phyloP scores from a whole-genome alignment of 1,140 invertebrate species.

The Papilio helenus region DNA sequence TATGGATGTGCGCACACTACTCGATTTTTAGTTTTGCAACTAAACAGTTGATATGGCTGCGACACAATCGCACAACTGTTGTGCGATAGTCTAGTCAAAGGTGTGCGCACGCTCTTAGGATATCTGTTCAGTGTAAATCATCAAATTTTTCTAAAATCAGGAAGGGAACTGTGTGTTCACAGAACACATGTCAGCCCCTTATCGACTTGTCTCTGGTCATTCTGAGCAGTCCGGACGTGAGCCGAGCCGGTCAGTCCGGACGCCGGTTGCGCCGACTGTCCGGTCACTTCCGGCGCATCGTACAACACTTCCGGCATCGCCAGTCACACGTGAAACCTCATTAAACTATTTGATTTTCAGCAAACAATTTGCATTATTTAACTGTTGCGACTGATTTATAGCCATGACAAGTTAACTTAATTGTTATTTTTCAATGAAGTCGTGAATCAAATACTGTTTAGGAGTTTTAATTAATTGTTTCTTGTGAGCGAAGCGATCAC shows the following conservation, averaged over 20 bases:
- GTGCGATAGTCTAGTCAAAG: too few species aligned
- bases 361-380: constrained; percentile 2
- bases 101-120: too few species aligned
- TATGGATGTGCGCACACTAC: too few species aligned
- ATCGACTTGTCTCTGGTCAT: neutral
- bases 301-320: neutral
- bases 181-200: constrained; percentile 2
- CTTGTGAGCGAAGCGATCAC: too few species aligned
- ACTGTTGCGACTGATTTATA: neutral
- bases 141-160: neutral
- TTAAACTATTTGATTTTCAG: constrained; percentile 24
- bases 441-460: neutral
- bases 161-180: neutral
- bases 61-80: too few species aligned
- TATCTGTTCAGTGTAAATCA: neutral
- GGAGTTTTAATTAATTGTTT: too few species aligned
- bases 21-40: too few species aligned
- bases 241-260: neutral
- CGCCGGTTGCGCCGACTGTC: constrained; percentile 1
- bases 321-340: constrained; percentile 8
- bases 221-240: neutral
- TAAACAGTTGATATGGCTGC: too few species aligned
- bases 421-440: neutral
- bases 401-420: neutral
- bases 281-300: neutral